phyloP scores from a whole-genome alignment of 2,113 vertebrate species.

The Mormyrus lacerda region DNA sequence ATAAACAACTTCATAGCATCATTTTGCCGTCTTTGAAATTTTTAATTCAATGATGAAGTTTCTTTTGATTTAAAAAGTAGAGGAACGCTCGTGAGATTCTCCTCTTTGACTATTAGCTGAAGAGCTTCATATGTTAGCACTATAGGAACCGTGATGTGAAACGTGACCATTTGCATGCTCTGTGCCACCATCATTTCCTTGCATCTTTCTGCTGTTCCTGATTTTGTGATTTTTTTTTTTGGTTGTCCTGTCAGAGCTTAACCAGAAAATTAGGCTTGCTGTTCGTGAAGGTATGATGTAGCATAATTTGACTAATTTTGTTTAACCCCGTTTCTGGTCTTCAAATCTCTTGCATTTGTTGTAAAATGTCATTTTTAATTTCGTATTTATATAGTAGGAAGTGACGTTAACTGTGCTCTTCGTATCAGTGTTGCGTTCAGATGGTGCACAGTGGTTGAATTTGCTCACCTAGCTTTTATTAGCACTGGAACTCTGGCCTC shows the following conservation, averaged over 20 bases:
- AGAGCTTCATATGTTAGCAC: slow-evolving; percentile 22
- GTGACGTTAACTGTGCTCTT: not conserved
- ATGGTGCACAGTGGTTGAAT: slow-evolving; percentile 3
- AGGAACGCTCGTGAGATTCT: not conserved
- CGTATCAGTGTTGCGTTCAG: not conserved
- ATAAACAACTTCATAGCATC: not conserved
- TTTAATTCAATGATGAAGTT: not conserved
- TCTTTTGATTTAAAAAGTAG: not conserved
- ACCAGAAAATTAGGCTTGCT: not conserved
- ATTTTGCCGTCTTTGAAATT: not conserved
- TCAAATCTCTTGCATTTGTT: slow-evolving; percentile 1
- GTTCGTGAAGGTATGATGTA: not conserved
- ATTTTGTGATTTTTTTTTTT: not conserved
- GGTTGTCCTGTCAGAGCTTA: slow-evolving; percentile 22
- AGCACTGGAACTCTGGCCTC: slow-evolving; percentile 25
- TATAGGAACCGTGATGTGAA: not conserved
- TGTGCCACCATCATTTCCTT: not conserved
- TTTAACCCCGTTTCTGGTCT: slow-evolving; percentile 6
- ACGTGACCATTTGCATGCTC: slow-evolving; percentile 18
- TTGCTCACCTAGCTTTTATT: not conserved
- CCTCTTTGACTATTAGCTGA: slow-evolving; percentile 23
- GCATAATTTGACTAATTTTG: not conserved
- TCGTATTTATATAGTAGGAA: slow-evolving; percentile 11
- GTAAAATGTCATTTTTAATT: not conserved
- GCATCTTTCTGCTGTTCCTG: not conserved